phyloP scores from a whole-genome alignment of 2,113 vertebrate species.

The Syngnathus typhle region DNA sequence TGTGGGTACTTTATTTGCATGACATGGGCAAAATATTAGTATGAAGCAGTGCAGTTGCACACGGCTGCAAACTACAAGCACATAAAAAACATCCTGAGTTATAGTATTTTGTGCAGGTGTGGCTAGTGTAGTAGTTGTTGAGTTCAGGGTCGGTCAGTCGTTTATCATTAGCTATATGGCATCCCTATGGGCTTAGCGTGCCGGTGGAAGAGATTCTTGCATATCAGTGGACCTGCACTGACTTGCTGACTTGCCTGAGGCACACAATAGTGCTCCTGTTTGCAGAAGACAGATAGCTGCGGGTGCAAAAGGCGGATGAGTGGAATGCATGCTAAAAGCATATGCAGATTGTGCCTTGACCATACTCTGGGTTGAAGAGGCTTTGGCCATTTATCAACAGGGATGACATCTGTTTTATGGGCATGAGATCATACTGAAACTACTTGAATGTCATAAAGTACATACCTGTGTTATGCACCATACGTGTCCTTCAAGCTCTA shows the following conservation, averaged over 20 bases:
- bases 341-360: not conserved
- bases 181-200: conserved; percentile 16
- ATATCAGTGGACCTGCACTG: conserved; percentile 50
- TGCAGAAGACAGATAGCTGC: conserved; percentile 18
- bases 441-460: not conserved
- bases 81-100: not conserved
- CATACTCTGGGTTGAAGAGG: conserved; percentile 6
- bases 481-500: not conserved
- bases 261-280: conserved; percentile 45
- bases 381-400: not conserved
- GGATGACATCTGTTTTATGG: not conserved
- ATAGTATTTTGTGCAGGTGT: too few relatives aligned
- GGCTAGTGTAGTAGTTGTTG: too few relatives aligned
- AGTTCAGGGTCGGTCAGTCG: too few relatives aligned
- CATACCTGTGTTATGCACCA: not conserved
- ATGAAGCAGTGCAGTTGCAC: too few relatives aligned
- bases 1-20: too few relatives aligned
- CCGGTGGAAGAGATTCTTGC: conserved; percentile 42
- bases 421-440: not conserved
- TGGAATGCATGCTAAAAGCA: conserved; percentile 22
- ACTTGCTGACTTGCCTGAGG: conserved; percentile 54
- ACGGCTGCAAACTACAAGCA: not conserved
- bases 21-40: too few relatives aligned
- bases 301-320: not conserved
- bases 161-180: not conserved